Evolutionary conservation across 2,797 vertebrate genomes (phyloP), one percentile per base, ranked within the genome.

Genomic region (Fundulus diaphanus): DNA sequence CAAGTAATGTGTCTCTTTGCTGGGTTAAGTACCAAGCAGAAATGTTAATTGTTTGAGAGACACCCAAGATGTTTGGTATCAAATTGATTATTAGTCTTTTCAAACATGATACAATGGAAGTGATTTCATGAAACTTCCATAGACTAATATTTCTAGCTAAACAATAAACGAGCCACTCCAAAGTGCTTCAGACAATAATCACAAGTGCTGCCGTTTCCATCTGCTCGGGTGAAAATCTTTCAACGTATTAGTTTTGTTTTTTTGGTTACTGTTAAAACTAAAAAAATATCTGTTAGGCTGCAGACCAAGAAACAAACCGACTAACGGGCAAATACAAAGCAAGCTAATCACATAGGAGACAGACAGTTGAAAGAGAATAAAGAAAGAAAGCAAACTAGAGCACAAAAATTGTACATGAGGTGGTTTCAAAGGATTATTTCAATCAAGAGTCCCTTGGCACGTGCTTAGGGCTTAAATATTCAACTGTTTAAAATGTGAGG

Each of bases 121-220:
- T 31, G 9, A 12, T 69, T 49, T 69, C 9, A 44, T 69, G 11
- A 33, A 49, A 48, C 20, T 27, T 68, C 44, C 42, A 69, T 49
- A 22, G 51, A 31, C 9, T 11, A 31, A 33, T 29, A 16, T 8
- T 68, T 33, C 51, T 11, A 5, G 27, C 8, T 49, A 11, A 69
- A 69, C 13, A 20, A 69, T 69, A 24, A 35, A 49, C 33, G 22
- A 51, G 44, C 44, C 20, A 18, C 9, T 48, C 27, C 42, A 22
- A 69, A 69, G 27, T 31, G 35, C 67, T 31, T 31, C 9, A 69
- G 51, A 69, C 44, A 69, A 49, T 49, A 8, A 69, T 49, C 20
- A n/a, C 33, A 4, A 13, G 3, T 5, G 12, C 61, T 40, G 0
- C 37, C n/a, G 61, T 35, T 65, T 40, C 22, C 61, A 40, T 35